phyloP scores from a whole-genome alignment of 2,113 vertebrate species.

The Gallinago undulata region DNA sequence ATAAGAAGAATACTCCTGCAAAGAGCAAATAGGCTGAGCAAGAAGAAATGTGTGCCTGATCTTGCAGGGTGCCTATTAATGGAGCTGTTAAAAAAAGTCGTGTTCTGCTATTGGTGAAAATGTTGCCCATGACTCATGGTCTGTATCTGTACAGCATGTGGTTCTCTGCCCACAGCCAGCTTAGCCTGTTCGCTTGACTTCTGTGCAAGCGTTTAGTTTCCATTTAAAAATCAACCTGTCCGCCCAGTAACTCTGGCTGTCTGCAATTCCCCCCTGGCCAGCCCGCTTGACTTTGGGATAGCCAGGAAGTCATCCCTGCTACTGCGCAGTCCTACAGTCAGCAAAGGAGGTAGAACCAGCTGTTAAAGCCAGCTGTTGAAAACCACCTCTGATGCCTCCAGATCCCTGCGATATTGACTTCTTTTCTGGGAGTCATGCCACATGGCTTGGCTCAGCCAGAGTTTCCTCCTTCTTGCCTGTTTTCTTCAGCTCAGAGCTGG shows the following conservation, averaged over 20 bases:
- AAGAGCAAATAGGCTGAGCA: conserved; percentile 25
- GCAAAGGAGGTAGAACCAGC: not conserved
- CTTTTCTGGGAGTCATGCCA: conserved; percentile 55
- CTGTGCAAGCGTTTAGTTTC: not conserved
- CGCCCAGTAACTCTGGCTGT: not conserved
- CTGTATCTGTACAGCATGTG: not conserved
- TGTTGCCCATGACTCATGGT: not conserved
- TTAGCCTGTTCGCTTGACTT: not conserved
- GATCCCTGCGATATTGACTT: conserved; percentile 24
- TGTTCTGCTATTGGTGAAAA: conserved; percentile 21
- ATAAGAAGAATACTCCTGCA: not conserved
- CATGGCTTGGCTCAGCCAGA: conserved; percentile 27
- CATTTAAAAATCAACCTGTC: not conserved
- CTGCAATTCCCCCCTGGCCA: not conserved
- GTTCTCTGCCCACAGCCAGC: conserved; percentile 32
- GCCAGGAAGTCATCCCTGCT: not conserved
- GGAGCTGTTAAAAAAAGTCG: conserved; percentile 25
- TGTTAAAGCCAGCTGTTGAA: conserved; percentile 40
- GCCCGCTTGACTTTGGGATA: rapidly evolving
- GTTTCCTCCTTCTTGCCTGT: conserved; percentile 41
- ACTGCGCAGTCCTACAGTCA: not conserved
- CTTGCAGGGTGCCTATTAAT: conserved; percentile 47
- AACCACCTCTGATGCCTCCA: conserved; percentile 31
- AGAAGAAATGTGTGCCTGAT: conserved; percentile 41
- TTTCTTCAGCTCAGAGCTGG: conserved; percentile 8